Base-by-base conservation (phyloP, 2,888 invertebrate species). In the Drosophila planitibia region DNA sequence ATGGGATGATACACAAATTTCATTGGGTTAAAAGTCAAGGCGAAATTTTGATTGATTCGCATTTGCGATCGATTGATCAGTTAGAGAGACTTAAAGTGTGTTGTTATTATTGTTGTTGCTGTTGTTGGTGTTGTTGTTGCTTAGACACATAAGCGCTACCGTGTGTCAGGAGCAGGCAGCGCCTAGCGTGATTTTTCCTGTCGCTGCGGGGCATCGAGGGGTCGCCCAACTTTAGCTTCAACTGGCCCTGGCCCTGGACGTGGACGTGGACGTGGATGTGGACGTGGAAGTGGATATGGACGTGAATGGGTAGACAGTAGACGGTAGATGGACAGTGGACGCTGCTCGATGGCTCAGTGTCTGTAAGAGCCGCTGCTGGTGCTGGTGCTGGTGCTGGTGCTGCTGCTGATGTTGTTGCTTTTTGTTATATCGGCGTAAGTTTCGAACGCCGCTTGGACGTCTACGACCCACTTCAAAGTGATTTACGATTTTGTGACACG, bases 391-490 rank as follows among this genome's bases (percentile, higher is more conserved):
- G 55, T 62, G 77, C 2, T 83, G 64, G 55, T 62, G 49, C 33
- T 70, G 64, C 60, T 84, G 51, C 58, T 65, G 39, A 25, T 64
- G 62, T 60, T 82, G 67, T 39, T 71, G 65, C 59, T 65, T 57
- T 66, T 78, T 75, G 79, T 74, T 79, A 76, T 81, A 80, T 79
- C 66, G 69, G 72, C 78, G 77, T 71, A 81, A 81, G 85, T 91
- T 90, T 81, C 81, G 82, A 89, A 83, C 83, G 82, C 77, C 86
- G 89, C 89, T 90, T 84, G 90, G 89, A 89, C 91, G 89, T 82
- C 92, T 89, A 90, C 92, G 92, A 92, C 93, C 93, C 92, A 93
- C 93, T 93, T 93, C 92, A 93, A 93, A 92, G 92, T 93, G 92
- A 93, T 93, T 93, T 93, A 93, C 92, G 93, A 92, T 92, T 90